These are phyloP conservation scores for Caenorhabditis macrosperma DNA, from an alignment of 2,888 invertebrate genomes.

Conservation along the genomic window DNA sequence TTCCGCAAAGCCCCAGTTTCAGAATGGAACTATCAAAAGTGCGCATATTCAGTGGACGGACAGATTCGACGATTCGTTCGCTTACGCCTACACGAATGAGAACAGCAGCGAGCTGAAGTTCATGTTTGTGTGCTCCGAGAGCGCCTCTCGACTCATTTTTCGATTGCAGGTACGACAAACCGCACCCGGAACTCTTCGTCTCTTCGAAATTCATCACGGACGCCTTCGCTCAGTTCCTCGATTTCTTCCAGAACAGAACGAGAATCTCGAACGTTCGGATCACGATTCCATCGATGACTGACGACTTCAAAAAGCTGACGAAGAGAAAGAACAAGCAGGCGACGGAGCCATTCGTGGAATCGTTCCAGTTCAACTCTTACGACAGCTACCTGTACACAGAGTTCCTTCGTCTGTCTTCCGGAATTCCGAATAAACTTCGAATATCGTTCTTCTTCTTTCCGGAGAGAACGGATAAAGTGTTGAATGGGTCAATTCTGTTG, in stretches of 20 bases:
- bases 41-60: constrained; percentile 53
- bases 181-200: constrained; percentile 42
- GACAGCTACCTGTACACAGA: constrained; percentile 29
- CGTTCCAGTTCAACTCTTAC: constrained; percentile 48
- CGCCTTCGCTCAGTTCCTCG: constrained; percentile 39
- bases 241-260: constrained; percentile 43
- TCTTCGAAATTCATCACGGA: constrained; percentile 28
- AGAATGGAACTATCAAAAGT: constrained; percentile 51
- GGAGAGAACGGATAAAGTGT: constrained; percentile 48
- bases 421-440: constrained; percentile 36
- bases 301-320: constrained; percentile 36
- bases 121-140: not conserved
- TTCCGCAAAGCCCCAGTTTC: constrained; percentile 8
- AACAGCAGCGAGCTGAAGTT: constrained; percentile 38
- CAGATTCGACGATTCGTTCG: constrained; percentile 48
- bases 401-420: constrained; percentile 23
- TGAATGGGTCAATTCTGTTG: constrained; percentile 36
- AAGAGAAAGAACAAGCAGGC: constrained; percentile 20
- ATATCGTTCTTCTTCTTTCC: constrained; percentile 46
- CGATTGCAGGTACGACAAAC: constrained; percentile 44
- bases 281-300: constrained; percentile 34
- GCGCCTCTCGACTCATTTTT: not conserved
- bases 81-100: constrained; percentile 39
- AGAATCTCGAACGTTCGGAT: constrained; percentile 33
- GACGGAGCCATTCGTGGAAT: constrained; percentile 18